Conservation (phyloP, 2,888 invertebrate species). For the Lasioglossum morio region DNA sequence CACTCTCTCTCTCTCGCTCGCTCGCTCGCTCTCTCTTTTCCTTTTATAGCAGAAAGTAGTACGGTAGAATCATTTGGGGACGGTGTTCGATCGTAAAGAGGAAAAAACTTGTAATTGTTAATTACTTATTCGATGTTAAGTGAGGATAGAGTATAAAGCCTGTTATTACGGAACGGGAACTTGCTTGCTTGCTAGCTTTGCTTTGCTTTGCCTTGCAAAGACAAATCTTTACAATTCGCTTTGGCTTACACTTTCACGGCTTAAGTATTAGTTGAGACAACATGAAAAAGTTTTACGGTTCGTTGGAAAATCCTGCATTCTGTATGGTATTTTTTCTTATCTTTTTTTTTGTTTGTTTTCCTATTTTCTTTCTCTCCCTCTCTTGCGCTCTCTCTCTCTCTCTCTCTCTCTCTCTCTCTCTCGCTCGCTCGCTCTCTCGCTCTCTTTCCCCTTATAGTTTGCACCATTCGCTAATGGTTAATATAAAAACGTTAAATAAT, state of each 20-base stretch:
- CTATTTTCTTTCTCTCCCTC: not conserved
- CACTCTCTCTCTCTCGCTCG: not conserved
- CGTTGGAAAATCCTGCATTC: conserved; percentile 57
- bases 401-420: not conserved
- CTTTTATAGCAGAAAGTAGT: conserved; percentile 18
- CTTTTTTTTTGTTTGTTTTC: not conserved
- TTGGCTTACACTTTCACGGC: conserved; percentile 30
- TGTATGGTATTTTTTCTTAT: conserved; percentile 9
- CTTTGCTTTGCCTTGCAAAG: not conserved
- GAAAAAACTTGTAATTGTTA: conserved; percentile 43
- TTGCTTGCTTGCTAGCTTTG: conserved; percentile 10
- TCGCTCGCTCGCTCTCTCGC: not conserved
- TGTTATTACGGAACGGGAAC: conserved; percentile 22
- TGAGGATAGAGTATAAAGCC: conserved; percentile 46
- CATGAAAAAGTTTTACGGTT: conserved; percentile 44
- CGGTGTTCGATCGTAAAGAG: conserved; percentile 63
- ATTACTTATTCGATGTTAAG: conserved; percentile 25
- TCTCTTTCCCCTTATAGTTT: not conserved
- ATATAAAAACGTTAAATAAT: conserved; percentile 36
- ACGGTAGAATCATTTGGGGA: conserved; percentile 60
- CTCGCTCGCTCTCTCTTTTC: not conserved
- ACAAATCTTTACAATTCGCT: conserved; percentile 23
- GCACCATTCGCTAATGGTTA: conserved; percentile 28
- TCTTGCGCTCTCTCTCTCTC: not conserved
- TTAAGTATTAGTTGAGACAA: conserved; percentile 40